Base-by-base conservation (phyloP, 2,113 vertebrate species). In the Barnardius zonarius region DNA sequence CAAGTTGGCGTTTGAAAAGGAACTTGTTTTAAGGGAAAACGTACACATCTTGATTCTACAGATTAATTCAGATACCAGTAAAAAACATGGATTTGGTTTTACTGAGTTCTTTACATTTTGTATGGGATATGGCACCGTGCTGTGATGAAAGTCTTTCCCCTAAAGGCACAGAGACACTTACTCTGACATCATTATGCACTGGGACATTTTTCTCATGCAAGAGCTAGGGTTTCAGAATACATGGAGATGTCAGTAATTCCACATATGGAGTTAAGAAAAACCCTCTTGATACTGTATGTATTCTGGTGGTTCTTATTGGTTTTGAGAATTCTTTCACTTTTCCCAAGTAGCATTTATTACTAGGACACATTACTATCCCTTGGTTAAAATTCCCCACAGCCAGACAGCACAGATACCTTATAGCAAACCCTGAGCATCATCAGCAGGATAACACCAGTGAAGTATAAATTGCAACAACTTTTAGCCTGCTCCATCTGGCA, bases 401-500 rank as follows among this genome's bases (percentile, higher is more conserved):
- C 25, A 11, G 28, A 54, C 16, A 55, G 16, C 22, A 37, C 1
- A 55, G 85, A 48, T 59, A 72, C 75, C 70, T 87, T 44, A 33
- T 5, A 76, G 49, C 23, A 87, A 85, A 96, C 28, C 44, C 82
- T 39, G 18, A 77, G 46, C 75, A 83, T 7, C 90, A 86, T 25
- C 78, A 94, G 59, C 67, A 85, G 78, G 70, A 54, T 77, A 64
- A 91, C 52, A 94, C 49, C 59, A 61, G n/a, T 2, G 30, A 86
- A 64, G 68, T 88, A 80, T 17, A 81, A 86, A 86, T 2, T 61
- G 44, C 73, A 94, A 57, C 35, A 83, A 64, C 86, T 92, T 92
- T 63, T 27, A 86, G 39, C 43, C 72, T 52, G 73, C 51, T 96
- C 90, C 79, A 83, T 88, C 61, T 90, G 90, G 92, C 80, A 92